These are phyloP conservation scores for Hemithea aestivaria DNA, from an alignment of 2,888 invertebrate species.

Conservation along the genomic window DNA sequence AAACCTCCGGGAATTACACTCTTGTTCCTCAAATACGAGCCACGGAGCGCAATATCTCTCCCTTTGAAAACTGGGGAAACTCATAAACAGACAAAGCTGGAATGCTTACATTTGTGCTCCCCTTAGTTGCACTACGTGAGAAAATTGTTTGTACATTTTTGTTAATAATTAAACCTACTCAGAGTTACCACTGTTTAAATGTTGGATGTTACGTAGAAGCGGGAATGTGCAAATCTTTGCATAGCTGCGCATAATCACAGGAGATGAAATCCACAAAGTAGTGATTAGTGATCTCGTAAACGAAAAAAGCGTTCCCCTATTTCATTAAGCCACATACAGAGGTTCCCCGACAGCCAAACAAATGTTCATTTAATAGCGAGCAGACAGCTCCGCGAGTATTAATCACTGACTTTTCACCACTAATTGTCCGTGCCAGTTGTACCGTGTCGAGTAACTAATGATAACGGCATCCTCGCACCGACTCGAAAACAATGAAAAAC, in stretches of 20 bases:
- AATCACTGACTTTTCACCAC: slow-evolving; percentile 29
- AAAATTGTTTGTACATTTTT: slow-evolving; percentile 37
- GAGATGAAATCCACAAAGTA: slow-evolving; percentile 5
- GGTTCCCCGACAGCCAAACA: slow-evolving; percentile 8
- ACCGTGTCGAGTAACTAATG: slow-evolving; percentile 32
- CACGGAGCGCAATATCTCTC: slow-evolving; percentile 60
- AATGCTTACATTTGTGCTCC: slow-evolving; percentile 49
- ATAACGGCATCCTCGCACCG: slow-evolving; percentile 31
- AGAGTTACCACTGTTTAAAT: neutral
- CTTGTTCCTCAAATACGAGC: slow-evolving; percentile 69
- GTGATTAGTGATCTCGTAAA: slow-evolving; percentile 15
- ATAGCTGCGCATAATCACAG: slow-evolving; percentile 4
- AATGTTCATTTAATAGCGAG: slow-evolving; percentile 14
- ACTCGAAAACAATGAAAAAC: slow-evolving; percentile 58
- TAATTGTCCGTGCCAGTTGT: slow-evolving; percentile 33
- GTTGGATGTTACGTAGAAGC: no score
- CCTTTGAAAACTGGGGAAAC: slow-evolving; percentile 67
- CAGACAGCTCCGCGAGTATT: slow-evolving; percentile 17
- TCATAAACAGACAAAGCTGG: slow-evolving; percentile 64
- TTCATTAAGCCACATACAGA: slow-evolving; percentile 13
- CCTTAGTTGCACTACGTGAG: slow-evolving; percentile 39
- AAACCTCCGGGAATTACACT: slow-evolving; percentile 72
- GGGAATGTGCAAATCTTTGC: no score
- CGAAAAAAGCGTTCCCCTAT: slow-evolving; percentile 8
- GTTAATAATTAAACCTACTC: slow-evolving; percentile 17